Conservation (phyloP, 2,113 vertebrate genomes). For the Lampris incognitus region DNA sequence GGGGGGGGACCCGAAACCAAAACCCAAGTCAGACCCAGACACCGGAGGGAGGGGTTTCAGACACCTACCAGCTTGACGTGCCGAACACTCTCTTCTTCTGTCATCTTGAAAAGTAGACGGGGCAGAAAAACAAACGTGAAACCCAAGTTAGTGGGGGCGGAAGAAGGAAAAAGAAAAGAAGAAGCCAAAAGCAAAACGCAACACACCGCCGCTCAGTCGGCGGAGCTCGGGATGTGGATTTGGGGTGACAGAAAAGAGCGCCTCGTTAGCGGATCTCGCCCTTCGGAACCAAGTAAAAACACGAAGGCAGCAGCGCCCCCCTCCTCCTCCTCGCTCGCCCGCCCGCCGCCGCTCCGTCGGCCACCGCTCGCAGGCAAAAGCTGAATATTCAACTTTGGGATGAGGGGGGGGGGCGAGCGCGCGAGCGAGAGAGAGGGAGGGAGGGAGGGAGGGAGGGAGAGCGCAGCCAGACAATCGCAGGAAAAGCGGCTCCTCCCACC, state of each 20-base stretch:
- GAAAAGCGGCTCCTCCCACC: conserved; percentile 83
- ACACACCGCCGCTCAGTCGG: conserved; percentile 62
- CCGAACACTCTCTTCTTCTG: conserved; percentile 76
- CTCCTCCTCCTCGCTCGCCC: conserved; percentile 14
- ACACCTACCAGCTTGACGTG: conserved; percentile 84
- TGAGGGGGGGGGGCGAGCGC: conserved; percentile 47
- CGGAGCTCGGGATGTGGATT: not conserved
- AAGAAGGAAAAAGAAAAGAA: not conserved
- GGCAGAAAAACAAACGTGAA: conserved; percentile 49
- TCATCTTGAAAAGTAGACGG: conserved; percentile 80
- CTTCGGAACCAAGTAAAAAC: too few relatives aligned
- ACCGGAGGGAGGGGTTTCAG: conserved; percentile 52
- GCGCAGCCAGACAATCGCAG: conserved; percentile 78
- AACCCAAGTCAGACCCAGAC: not conserved
- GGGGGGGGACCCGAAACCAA: conserved; percentile 13
- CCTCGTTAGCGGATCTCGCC: too few relatives aligned
- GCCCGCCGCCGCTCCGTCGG: conserved; percentile 63
- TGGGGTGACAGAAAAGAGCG: too few relatives aligned
- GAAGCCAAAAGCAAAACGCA: not conserved
- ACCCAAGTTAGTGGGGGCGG: not conserved
- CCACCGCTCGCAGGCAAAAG: conserved; percentile 59
- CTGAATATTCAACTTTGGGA: conserved; percentile 77
- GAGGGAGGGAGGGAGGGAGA: conserved; percentile 45
- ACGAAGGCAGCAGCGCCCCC: too few relatives aligned
- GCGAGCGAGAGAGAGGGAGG: conserved; percentile 48